phyloP scores from a whole-genome alignment of 2,797 vertebrate genomes.

The Myotis daubentonii region DNA sequence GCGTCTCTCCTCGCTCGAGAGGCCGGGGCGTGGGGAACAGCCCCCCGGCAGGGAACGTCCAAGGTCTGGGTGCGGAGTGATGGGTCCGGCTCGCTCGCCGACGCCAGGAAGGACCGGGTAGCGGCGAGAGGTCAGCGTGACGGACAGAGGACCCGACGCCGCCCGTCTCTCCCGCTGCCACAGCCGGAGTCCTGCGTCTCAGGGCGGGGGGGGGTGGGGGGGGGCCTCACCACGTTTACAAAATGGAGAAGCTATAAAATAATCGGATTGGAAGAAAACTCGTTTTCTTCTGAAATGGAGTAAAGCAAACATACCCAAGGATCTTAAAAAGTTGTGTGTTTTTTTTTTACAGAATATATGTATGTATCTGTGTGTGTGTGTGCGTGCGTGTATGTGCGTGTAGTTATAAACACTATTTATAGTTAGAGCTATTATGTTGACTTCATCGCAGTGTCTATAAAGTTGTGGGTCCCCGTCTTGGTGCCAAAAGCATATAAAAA shows the following conservation, averaged over 20 bases:
- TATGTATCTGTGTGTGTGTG: conserved; percentile 54
- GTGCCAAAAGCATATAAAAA: conserved; percentile 79
- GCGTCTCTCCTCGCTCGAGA: conserved; percentile 41
- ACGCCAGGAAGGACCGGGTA: neutral
- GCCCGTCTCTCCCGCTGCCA: neutral
- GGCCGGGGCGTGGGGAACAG: neutral
- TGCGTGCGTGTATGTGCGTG: conserved; percentile 44
- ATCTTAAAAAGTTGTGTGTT: conserved; percentile 74
- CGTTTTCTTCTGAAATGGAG: conserved; percentile 71
- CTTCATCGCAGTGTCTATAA: conserved; percentile 77
- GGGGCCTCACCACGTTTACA: conserved; percentile 56
- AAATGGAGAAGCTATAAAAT: conserved; percentile 78
- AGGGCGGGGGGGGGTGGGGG: no score
- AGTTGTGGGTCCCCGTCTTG: conserved; percentile 76
- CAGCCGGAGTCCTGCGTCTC: conserved; percentile 9
- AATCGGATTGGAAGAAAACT: conserved; percentile 71
- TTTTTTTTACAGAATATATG: conserved; percentile 72
- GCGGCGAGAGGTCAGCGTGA: neutral
- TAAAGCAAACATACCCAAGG: conserved; percentile 80
- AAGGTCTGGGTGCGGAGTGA: neutral
- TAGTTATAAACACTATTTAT: conserved; percentile 81
- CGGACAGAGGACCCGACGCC: neutral
- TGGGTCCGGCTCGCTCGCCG: neutral
- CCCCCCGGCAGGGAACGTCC: neutral
- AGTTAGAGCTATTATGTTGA: conserved; percentile 78